Evolutionary conservation across 1,140 invertebrate species (phyloP).

Genomic region (Trichogramma pretiosum): DNA sequence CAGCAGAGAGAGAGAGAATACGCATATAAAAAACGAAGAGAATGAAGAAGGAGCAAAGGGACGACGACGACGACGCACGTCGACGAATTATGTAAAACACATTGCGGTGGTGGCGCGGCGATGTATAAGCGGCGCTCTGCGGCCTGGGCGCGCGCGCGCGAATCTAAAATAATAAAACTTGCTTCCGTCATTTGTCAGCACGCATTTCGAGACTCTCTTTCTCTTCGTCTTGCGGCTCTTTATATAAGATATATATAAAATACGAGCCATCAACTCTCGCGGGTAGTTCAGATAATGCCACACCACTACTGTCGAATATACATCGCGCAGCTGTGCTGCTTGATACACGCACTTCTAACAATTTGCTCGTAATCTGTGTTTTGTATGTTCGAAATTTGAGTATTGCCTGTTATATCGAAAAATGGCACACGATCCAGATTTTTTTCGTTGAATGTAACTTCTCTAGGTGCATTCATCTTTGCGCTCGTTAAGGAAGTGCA

Average conservation of each 20-base stretch:
- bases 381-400: neutral
- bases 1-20: no score
- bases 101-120: no score
- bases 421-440: no score
- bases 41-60: slow-evolving; percentile 8
- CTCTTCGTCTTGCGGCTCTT: slow-evolving; percentile 6
- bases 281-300: no score
- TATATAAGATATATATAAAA: no score
- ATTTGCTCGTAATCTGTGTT: neutral
- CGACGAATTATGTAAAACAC: slow-evolving; percentile 44
- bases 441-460: no score
- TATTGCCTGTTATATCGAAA: no score
- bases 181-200: slow-evolving; percentile 46
- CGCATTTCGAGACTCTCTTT: slow-evolving; percentile 15
- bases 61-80: slow-evolving; percentile 18
- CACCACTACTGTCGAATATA: neutral
- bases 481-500: no score
- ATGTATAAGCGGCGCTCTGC: no score
- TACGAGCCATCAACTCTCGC: no score
- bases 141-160: slow-evolving; percentile 32
- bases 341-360: neutral
- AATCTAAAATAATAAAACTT: slow-evolving; percentile 49
- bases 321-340: slow-evolving; percentile 6
- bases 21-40: slow-evolving; percentile 17
- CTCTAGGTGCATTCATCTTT: no score